phyloP scores from a whole-genome alignment of 1,140 invertebrate species.

The Caenorhabditis briggsae region DNA sequence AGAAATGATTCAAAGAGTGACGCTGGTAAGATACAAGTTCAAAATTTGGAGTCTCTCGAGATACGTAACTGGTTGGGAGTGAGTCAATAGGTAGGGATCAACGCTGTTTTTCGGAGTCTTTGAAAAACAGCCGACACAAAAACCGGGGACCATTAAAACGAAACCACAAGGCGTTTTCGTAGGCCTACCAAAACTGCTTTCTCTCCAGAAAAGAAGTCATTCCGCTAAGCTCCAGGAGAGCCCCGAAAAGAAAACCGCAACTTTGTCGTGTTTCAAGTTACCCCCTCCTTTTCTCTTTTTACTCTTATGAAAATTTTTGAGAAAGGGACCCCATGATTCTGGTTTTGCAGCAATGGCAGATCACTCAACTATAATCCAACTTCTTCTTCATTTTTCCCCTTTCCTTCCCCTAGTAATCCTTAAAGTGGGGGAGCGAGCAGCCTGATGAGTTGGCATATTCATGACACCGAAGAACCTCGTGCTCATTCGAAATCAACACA shows the following conservation, averaged over 20 bases:
- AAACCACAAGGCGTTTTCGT: conserved; percentile 1
- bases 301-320: background rate
- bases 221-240: conserved; percentile 8
- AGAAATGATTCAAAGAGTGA: no score
- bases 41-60: background rate
- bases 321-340: background rate
- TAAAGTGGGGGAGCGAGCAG: background rate
- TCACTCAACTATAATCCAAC: conserved; percentile 52
- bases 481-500: background rate
- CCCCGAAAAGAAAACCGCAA: conserved; percentile 9
- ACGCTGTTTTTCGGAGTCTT: conserved; percentile 13
- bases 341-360: background rate
- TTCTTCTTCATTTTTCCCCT: background rate
- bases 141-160: background rate
- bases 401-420: conserved; percentile 2
- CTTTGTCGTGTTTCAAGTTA: conserved; percentile 50
- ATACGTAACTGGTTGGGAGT: background rate
- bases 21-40: no score
- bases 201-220: conserved; percentile 8
- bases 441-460: conserved; percentile 24
- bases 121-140: background rate
- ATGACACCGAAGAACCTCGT: background rate
- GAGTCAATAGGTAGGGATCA: background rate
- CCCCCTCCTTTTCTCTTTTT: background rate
- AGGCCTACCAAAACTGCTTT: background rate